Conservation (phyloP, 2,797 vertebrate species). For the Oryzias dopingdopingensis region DNA sequence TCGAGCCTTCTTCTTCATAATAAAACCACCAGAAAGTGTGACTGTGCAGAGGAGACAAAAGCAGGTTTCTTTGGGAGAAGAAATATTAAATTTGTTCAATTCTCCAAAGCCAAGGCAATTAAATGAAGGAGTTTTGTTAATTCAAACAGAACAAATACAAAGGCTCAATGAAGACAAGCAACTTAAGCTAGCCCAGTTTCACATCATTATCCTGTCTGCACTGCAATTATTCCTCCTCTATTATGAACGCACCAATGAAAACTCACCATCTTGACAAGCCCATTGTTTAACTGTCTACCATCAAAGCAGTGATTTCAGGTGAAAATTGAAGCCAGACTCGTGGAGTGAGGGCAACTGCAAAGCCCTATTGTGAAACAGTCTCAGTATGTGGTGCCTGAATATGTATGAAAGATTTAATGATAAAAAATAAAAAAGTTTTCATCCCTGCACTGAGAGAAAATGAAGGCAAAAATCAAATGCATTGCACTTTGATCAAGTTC, state of each 20-base stretch:
- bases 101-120: constrained; percentile 39
- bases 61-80: constrained; percentile 8
- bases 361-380: constrained; percentile 21
- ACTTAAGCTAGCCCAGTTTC: constrained; percentile 31
- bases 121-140: constrained; percentile 35
- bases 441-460: constrained; percentile 16
- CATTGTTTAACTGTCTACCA: constrained; percentile 33
- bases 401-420: constrained; percentile 47
- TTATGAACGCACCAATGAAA: constrained; percentile 34
- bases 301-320: constrained; percentile 23
- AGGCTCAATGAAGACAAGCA: constrained; percentile 22
- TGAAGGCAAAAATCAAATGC: constrained; percentile 9
- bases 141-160: constrained; percentile 36
- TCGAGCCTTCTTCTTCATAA: no score
- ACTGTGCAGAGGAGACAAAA: constrained; percentile 1
- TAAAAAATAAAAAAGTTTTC: constrained; percentile 13
- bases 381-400: constrained; percentile 46
- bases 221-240: constrained; percentile 41
- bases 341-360: constrained; percentile 19
- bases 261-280: constrained; percentile 1
- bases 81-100: constrained; percentile 13
- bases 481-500: not conserved
- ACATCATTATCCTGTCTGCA: constrained; percentile 42
- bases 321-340: constrained; percentile 6
- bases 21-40: no score